phyloP scores from a whole-genome alignment of 2,888 invertebrate genomes.

The Aspidapion aeneum region DNA sequence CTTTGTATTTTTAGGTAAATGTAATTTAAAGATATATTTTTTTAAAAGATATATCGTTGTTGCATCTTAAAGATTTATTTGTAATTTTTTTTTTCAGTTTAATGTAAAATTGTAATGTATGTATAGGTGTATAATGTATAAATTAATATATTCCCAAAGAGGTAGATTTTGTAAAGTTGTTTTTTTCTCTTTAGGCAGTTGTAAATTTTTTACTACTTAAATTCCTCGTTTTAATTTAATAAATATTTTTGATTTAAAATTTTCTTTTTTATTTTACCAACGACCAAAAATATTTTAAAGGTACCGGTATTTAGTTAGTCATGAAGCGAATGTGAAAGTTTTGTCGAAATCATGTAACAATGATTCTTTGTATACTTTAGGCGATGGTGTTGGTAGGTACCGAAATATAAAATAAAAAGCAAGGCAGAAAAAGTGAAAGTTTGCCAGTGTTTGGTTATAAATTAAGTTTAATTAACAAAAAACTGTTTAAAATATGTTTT shows the following conservation, averaged over 20 bases:
- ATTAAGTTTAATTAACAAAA: background rate
- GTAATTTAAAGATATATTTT: slow-evolving; percentile 43
- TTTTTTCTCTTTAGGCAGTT: slow-evolving; percentile 35
- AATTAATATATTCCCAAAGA: slow-evolving; percentile 48
- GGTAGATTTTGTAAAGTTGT: slow-evolving; percentile 42
- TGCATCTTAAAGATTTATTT: slow-evolving; percentile 45
- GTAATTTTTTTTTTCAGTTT: slow-evolving; percentile 42
- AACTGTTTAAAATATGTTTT: no score
- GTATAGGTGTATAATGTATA: no score
- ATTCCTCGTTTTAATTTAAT: slow-evolving; percentile 48
- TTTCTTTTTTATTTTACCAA: slow-evolving; percentile 18
- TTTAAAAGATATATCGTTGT: slow-evolving; percentile 45
- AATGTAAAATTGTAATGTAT: slow-evolving; percentile 42
- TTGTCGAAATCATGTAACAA: background rate
- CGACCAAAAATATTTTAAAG: slow-evolving; percentile 8
- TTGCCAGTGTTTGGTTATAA: background rate
- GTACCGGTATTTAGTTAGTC: slow-evolving; percentile 11
- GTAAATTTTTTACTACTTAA: slow-evolving; percentile 48
- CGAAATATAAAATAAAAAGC: background rate
- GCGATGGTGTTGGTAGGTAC: background rate
- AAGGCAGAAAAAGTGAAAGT: background rate
- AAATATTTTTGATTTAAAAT: slow-evolving; percentile 34
- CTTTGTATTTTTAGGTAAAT: slow-evolving; percentile 40
- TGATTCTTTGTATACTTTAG: background rate
- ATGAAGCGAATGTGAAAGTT: slow-evolving; percentile 21